These are phyloP conservation scores for Silurus meridionalis DNA, from an alignment of 2,113 vertebrate genomes.

Conservation along the genomic window DNA sequence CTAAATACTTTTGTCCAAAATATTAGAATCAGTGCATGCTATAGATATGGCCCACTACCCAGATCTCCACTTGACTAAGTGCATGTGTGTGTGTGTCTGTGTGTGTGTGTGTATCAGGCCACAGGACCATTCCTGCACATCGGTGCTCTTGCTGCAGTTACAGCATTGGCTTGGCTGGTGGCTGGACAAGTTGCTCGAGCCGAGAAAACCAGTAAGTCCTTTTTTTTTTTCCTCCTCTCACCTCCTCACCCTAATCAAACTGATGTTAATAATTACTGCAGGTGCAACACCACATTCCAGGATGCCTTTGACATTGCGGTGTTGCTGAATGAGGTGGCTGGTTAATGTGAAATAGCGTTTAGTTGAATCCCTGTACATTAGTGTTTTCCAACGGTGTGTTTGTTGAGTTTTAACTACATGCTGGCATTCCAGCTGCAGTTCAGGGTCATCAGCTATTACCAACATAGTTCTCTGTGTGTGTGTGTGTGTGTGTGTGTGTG, in stretches of 20 bases:
- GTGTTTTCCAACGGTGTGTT: not conserved
- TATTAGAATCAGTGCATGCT: not conserved
- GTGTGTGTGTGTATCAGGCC: slow-evolving; percentile 70
- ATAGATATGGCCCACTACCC: not conserved
- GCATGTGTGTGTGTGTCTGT: slow-evolving; percentile 1
- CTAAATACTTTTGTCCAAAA: not conserved
- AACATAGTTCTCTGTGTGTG: not conserved
- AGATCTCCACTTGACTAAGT: not conserved
- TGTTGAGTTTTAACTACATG: slow-evolving; percentile 12
- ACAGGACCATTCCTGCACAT: slow-evolving; percentile 94
- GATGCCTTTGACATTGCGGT: not conserved
- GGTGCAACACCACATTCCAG: not conserved
- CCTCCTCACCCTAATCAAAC: slow-evolving; percentile 8
- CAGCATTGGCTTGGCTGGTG: slow-evolving; percentile 88
- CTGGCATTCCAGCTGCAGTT: not conserved
- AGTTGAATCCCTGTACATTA: not conserved
- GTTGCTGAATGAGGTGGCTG: not conserved
- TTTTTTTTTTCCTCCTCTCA: not conserved
- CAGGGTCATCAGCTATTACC: not conserved
- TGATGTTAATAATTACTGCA: slow-evolving; percentile 45
- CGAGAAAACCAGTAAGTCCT: slow-evolving; percentile 85
- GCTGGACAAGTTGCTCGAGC: slow-evolving; percentile 86
- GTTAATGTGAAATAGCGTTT: not conserved
- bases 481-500: not conserved
- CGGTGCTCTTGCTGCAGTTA: slow-evolving; percentile 83